Conservation (phyloP, 2,888 invertebrate species). For the Linnaemya tessellans region DNA sequence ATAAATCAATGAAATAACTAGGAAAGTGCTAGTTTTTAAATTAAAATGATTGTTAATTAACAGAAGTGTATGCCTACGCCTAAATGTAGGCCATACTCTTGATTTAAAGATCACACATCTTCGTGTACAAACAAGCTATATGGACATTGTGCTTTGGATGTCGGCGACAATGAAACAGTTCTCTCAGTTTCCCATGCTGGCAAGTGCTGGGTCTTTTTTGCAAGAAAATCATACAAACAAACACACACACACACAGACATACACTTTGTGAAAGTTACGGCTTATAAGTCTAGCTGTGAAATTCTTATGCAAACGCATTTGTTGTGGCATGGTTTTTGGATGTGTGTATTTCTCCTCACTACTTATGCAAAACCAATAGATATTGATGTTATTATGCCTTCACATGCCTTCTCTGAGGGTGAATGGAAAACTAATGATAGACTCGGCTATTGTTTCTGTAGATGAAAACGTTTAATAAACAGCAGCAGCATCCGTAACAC, state of each 20-base stretch:
- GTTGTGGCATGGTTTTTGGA: background rate
- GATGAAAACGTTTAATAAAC: background rate
- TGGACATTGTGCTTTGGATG: background rate
- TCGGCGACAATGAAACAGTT: too few relatives aligned
- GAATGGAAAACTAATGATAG: slow-evolving; percentile 3
- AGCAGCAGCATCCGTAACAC: background rate
- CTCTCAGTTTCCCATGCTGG: background rate
- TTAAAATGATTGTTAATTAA: too few relatives aligned
- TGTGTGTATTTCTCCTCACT: background rate
- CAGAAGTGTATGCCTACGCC: background rate
- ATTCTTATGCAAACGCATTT: too few relatives aligned
- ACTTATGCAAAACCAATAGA: background rate
- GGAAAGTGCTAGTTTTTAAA: too few relatives aligned
- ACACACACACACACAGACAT: background rate
- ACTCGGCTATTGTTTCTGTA: slow-evolving; percentile 11
- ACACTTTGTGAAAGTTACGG: background rate
- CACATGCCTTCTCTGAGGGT: background rate
- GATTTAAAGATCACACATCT: background rate
- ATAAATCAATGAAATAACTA: too few relatives aligned
- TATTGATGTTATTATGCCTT: background rate
- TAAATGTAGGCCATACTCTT: background rate
- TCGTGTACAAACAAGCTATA: background rate
- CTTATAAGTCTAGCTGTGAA: too few relatives aligned
- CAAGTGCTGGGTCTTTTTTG: too few relatives aligned
- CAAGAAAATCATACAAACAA: too few relatives aligned